Evolutionary conservation across 2,113 vertebrate species (phyloP).

Genomic region (Austrofundulus limnaeus): DNA sequence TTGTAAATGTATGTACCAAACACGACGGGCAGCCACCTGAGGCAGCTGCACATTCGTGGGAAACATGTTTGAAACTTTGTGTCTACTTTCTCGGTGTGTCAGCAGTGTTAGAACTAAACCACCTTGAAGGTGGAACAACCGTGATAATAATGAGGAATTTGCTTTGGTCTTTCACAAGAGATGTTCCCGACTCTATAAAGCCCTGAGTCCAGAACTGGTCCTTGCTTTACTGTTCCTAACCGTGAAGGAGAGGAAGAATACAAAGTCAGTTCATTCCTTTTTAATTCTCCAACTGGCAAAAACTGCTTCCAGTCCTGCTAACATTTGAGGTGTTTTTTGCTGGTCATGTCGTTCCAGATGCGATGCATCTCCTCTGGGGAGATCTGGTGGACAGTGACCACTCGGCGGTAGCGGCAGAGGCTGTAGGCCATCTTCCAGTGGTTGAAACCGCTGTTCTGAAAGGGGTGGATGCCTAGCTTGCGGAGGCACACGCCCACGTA

Average conservation of each 20-base stretch:
- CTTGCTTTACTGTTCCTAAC: conserved; percentile 1
- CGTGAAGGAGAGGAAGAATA: conserved; percentile 2
- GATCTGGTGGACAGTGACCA: conserved; percentile 98
- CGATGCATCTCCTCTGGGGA: conserved; percentile 98
- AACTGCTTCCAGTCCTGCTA: conserved; percentile 64
- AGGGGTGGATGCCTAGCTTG: conserved; percentile 95
- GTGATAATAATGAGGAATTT: conserved; percentile 13
- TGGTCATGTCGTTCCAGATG: conserved; percentile 99
- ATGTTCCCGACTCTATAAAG: conserved; percentile 21
- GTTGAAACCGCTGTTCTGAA: conserved; percentile 99
- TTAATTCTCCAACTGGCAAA: neutral
- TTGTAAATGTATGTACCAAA: conserved; percentile 11
- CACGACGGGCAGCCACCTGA: conserved; percentile 11
- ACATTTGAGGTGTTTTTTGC: conserved; percentile 98
- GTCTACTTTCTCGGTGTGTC: conserved; percentile 15
- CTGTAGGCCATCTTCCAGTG: conserved; percentile 99
- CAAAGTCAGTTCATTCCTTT: neutral
- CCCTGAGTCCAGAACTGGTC: neutral
- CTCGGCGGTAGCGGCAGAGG: conserved; percentile 93
- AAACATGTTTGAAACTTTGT: conserved; percentile 25
- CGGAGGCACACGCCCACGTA: conserved; percentile 96
- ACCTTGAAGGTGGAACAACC: conserved; percentile 6
- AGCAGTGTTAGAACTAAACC: conserved; percentile 13
- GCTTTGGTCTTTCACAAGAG: conserved; percentile 33
- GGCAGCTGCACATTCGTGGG: conserved; percentile 12